phyloP scores from a whole-genome alignment of 2,888 invertebrate genomes.

The Nebria salina region DNA sequence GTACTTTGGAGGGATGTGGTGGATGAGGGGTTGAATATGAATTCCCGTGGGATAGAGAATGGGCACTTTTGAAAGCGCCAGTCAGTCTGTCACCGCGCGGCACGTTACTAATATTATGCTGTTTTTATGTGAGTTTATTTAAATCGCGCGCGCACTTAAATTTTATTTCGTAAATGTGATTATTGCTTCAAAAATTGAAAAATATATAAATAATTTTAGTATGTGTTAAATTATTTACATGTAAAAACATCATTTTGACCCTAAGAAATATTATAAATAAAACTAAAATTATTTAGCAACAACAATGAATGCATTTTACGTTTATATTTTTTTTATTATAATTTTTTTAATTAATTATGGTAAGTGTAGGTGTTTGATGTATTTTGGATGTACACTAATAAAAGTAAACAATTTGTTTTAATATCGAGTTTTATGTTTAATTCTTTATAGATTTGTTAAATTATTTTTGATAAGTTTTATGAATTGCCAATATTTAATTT shows the following conservation, averaged over 20 bases:
- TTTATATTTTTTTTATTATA: neutral
- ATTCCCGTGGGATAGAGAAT: constrained; percentile 11
- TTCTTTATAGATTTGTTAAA: too few species aligned
- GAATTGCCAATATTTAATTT: too few species aligned
- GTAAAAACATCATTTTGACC: too few species aligned
- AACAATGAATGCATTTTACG: neutral
- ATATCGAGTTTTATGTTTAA: too few species aligned
- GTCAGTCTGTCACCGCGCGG: constrained; percentile 40
- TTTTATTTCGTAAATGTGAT: neutral
- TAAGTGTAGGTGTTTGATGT: constrained; percentile 19
- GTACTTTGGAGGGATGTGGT: neutral
- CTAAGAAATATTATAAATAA: too few species aligned
- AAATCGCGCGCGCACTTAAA: neutral
- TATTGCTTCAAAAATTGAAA: neutral
- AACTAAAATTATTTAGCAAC: neutral
- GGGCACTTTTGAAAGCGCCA: constrained; percentile 28
- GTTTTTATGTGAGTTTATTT: constrained; percentile 34
- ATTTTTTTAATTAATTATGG: constrained; percentile 16
- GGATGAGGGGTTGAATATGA: neutral
- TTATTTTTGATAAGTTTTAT: too few species aligned
- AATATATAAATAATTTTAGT: neutral
- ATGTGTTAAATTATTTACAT: neutral
- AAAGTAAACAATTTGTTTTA: neutral
- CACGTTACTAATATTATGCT: constrained; percentile 16
- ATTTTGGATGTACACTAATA: neutral